Evolutionary conservation across 2,797 vertebrate genomes (phyloP), one percentile per base, ranked within the genome.

Genomic region (Microctenopoma steveboyesi): DNA sequence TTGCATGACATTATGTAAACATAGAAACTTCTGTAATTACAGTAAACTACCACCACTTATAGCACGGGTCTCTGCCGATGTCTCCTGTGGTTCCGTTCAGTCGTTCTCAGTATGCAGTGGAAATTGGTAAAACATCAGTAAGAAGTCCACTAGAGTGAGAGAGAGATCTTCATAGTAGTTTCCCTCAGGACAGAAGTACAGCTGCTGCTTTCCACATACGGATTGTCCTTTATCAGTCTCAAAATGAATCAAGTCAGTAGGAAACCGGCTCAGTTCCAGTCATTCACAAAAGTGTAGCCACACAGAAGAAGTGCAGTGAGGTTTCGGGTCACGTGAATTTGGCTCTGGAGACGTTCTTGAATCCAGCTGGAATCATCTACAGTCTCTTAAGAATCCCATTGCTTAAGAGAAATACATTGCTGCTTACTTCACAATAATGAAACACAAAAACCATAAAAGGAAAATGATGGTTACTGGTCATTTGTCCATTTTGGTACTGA

Each of bases 1-100:
- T 11, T 64, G 16, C 4, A 10, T 50, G n/a, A 60, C 47, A 37
- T 7, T 10, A 49, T 65, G 50, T 49, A 69, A 81, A 73, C 58
- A 18, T 22, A 15, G n/a, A 16, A 65, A 13, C 56, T 13, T 6
- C 1, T 46, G 39, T 42, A 43, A 16, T 61, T 5, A 10, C 3
- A 42, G 13, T 11, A 58, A 56, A 62, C 2, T 3, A 43, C 22
- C 18, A 37, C 5, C 5, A 1, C 1, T 45, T 45, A 14, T 35
- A 42, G 22, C 49, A 6, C 8, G 11, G 3, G 12, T 16, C 42
- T 16, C 15, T 45, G 42, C 14, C 16, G 3, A 18, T 52, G 27
- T 61, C 14, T 55, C 4, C 27, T 51, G 27, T 35, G 3, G 3
- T 25, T 33, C 52, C 16, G 18, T 27, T 27, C 1, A 28, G 22